Evolutionary conservation across 2,888 invertebrate species (phyloP).

Genomic region (Leucozona laternaria): DNA sequence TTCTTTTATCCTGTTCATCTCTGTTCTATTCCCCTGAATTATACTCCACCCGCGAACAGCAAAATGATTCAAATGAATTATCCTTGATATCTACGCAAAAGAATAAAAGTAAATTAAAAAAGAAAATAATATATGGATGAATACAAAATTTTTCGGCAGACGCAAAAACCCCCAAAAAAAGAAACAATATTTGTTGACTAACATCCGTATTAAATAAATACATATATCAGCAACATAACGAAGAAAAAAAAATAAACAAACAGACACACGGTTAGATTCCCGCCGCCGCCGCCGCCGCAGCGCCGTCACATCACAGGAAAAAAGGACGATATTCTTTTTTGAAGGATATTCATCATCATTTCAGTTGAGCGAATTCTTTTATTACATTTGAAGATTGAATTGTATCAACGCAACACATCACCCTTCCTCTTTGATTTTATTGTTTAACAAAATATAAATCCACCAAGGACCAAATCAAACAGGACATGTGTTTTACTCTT

Average conservation of each 20-base stretch:
- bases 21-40: background rate
- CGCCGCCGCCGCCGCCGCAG: too few species aligned
- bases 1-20: slow-evolving; percentile 36
- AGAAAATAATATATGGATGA: slow-evolving; percentile 59
- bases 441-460: slow-evolving; percentile 61
- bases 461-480: slow-evolving; percentile 51
- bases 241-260: slow-evolving; percentile 6
- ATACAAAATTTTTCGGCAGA: slow-evolving; percentile 61
- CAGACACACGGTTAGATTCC: slow-evolving; percentile 42
- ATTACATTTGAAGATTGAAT: slow-evolving; percentile 54
- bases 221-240: background rate
- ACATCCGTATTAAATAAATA: background rate
- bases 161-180: slow-evolving; percentile 22
- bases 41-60: slow-evolving; percentile 1
- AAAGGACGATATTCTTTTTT: background rate
- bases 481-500: slow-evolving; percentile 70
- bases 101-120: background rate
- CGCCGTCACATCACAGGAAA: background rate
- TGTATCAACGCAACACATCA: slow-evolving; percentile 44
- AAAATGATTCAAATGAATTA: slow-evolving; percentile 53
- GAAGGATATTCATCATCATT: slow-evolving; percentile 71
- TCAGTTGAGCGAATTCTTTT: slow-evolving; percentile 68
- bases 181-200: slow-evolving; percentile 40
- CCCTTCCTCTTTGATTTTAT: slow-evolving; percentile 46
- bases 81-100: slow-evolving; percentile 22